Evolutionary conservation across 2,888 invertebrate species (phyloP).

Genomic region (Nemotelus nigrinus): DNA sequence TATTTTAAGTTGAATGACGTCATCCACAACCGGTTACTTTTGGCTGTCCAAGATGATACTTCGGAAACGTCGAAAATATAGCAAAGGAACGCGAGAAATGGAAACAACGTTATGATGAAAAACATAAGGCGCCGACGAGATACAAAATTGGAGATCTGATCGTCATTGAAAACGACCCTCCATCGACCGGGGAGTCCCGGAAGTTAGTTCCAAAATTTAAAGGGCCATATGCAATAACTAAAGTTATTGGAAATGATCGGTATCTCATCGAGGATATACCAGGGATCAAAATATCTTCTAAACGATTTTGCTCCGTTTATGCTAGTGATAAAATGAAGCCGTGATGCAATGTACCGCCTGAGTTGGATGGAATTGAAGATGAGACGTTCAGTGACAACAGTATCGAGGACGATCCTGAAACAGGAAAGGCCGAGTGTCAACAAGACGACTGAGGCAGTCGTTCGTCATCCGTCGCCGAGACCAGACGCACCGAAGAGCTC

Average conservation of each 20-base stretch:
- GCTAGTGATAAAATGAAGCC: slow-evolving; percentile 51
- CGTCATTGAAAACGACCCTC: neutral
- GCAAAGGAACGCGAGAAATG: neutral
- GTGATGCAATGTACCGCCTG: slow-evolving; percentile 48
- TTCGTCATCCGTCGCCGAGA: too few relatives aligned
- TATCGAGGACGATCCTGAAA: slow-evolving; percentile 38
- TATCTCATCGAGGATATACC: slow-evolving; percentile 53
- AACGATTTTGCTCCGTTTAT: slow-evolving; percentile 52
- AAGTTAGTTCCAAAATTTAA: slow-evolving; percentile 53
- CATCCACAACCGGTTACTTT: slow-evolving; percentile 41
- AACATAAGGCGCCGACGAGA: neutral
- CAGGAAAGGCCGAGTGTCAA: slow-evolving; percentile 26
- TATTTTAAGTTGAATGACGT: slow-evolving; percentile 47
- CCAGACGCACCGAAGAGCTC: too few relatives aligned
- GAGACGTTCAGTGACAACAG: neutral
- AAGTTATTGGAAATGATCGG: slow-evolving; percentile 51
- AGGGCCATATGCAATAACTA: slow-evolving; percentile 52
- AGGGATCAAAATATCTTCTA: slow-evolving; percentile 43
- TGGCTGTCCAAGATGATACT: slow-evolving; percentile 33
- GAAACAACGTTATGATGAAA: slow-evolving; percentile 21
- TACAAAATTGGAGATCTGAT: neutral
- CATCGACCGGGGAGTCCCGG: slow-evolving; percentile 44
- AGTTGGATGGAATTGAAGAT: slow-evolving; percentile 19
- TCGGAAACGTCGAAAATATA: slow-evolving; percentile 12
- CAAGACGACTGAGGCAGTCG: neutral